Conservation (phyloP, 2,888 invertebrate genomes). For the Eupeodes luniger region DNA sequence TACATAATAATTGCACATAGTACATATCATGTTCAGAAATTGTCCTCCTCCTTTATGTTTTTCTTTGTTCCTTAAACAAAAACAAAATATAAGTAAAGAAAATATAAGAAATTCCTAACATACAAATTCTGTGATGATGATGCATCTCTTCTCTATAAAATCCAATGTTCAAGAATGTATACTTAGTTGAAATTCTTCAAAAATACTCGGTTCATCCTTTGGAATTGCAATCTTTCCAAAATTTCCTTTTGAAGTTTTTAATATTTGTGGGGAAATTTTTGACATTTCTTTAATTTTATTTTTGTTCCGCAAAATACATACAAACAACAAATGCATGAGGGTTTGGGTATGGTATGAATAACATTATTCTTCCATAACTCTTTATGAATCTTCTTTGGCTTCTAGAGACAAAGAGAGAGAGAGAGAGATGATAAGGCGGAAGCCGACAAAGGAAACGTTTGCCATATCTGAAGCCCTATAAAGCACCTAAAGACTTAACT, state of each 20-base stretch:
- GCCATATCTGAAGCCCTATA: constrained; percentile 49
- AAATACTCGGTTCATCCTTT: constrained; percentile 31
- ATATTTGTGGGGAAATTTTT: constrained; percentile 42
- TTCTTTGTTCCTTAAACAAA: neutral
- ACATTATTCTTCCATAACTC: constrained; percentile 5
- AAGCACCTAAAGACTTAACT: constrained; percentile 6
- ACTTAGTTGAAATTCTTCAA: constrained; percentile 51
- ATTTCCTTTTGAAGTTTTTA: constrained; percentile 49
- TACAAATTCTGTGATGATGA: neutral
- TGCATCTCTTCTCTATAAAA: constrained; percentile 39
- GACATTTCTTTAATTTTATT: constrained; percentile 8
- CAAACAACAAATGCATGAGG: too few species aligned
- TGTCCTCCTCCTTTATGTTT: constrained; percentile 6
- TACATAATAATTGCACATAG: too few species aligned
- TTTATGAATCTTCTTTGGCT: neutral
- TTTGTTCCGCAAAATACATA: neutral
- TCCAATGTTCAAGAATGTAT: neutral
- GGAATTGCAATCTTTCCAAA: constrained; percentile 18
- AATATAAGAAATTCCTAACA: constrained; percentile 28
- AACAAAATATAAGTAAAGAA: neutral
- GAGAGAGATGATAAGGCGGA: neutral
- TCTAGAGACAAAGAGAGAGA: neutral
- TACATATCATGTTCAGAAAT: constrained; percentile 8
- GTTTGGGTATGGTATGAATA: too few species aligned
- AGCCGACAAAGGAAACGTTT: constrained; percentile 34